Evolutionary conservation across 2,888 invertebrate genomes (phyloP), one percentile per base, ranked within the genome.

Genomic region (Yponomeuta sedellus): DNA sequence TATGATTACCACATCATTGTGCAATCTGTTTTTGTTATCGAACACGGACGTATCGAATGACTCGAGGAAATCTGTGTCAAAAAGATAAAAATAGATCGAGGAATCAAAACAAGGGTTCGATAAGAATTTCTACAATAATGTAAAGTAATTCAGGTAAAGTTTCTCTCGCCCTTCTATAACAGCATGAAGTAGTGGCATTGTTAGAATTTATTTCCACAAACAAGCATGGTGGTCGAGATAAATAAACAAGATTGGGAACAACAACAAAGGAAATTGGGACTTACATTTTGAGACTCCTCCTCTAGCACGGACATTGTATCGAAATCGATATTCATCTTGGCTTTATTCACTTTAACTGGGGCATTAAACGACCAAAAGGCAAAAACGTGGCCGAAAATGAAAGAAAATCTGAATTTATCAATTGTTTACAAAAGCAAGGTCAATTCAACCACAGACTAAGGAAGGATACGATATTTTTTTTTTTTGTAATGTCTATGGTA

Each of bases 361-460:
- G 44, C 4, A 3, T 5, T 52, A 52, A 34, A 59, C 22, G 8
- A 22, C 20, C 20, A 59, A 59, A 5, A 3, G 20, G 10, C 16
- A 52, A 58, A 58, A 58, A 22, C 25, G 59, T 20, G 59, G 59
- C 11, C 59, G 25, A 20, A 59, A 92, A 93, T 1, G 8, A 89
- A 92, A 88, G 91, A 92, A 93, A 93, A 79, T 76, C 68, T 74
- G 73, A 76, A 79, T 77, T 70, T 77, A 86, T 84, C 92, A 93
- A 92, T 92, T 94, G 94, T 94, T 94, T 94, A 94, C 94, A 94
- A 94, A 94, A 85, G 92, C 94, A 94, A 94, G 91, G 87, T 91
- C 87, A 86, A 72, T 12, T 52, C 16, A 25, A 25, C 25, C 25
- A 25, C 25, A 25, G 25, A 25, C 25, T 25, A 25, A 25, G 5